phyloP scores from a whole-genome alignment of 2,113 vertebrate species.

The Ovibos moschatus region DNA sequence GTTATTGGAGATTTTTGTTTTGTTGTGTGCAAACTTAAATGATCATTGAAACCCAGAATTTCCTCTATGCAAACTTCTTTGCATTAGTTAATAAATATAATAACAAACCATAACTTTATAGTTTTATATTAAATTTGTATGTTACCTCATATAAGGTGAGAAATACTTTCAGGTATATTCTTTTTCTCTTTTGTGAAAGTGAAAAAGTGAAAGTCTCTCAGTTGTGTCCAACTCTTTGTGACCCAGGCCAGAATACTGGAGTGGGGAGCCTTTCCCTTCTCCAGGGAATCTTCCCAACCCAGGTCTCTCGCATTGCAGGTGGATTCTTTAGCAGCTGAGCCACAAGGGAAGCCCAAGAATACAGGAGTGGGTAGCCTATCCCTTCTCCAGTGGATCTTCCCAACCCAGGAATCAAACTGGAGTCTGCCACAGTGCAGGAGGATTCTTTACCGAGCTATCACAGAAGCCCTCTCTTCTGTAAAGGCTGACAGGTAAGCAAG shows the following conservation, averaged over 20 bases:
- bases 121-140: neutral
- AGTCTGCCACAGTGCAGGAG: fast-evolving
- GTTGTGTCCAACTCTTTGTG: neutral
- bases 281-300: neutral
- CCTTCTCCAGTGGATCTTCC: neutral
- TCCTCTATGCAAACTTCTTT: neutral
- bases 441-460: neutral
- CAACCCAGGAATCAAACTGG: neutral
- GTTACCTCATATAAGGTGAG: neutral
- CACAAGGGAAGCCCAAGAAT: neutral
- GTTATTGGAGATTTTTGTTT: neutral
- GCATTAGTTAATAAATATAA: neutral
- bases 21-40: neutral
- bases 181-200: neutral
- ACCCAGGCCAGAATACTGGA: neutral
- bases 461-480: neutral
- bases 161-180: neutral
- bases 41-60: neutral
- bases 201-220: neutral
- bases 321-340: neutral
- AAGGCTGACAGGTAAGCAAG: neutral
- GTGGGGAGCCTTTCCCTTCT: neutral
- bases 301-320: fast-evolving
- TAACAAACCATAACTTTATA: neutral
- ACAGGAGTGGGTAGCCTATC: neutral